phyloP scores from a whole-genome alignment of 2,888 invertebrate species.

The Rotaria sp. region DNA sequence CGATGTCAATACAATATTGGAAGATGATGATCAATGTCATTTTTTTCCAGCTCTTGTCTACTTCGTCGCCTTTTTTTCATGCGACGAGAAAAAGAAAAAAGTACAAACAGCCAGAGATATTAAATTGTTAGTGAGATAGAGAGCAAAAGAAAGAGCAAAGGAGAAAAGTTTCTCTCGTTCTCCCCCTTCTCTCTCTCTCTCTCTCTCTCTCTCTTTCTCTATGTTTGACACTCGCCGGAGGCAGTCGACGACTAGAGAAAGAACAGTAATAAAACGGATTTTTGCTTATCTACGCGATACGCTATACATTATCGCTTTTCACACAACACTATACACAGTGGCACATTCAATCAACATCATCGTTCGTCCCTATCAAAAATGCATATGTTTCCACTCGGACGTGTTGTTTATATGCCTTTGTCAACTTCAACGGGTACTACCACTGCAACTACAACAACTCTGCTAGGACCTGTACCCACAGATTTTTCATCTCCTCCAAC shows the following conservation, averaged over 20 bases:
- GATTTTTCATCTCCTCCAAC: background rate
- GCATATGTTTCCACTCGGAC: slow-evolving; percentile 28
- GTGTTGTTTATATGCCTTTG: slow-evolving; percentile 28
- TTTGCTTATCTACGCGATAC: slow-evolving; percentile 22
- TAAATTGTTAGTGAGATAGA: background rate
- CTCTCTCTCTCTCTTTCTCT: background rate
- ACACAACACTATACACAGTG: background rate
- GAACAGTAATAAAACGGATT: slow-evolving; percentile 19
- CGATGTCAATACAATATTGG: background rate
- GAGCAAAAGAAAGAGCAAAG: background rate
- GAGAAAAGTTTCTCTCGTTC: background rate
- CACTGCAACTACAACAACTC: background rate
- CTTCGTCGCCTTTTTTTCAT: background rate
- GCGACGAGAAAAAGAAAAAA: background rate
- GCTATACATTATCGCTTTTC: slow-evolving; percentile 16
- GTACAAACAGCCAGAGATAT: slow-evolving; percentile 17
- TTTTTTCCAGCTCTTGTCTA: background rate
- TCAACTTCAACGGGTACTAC: background rate
- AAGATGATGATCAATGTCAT: background rate
- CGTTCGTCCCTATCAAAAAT: background rate
- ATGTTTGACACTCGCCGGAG: background rate
- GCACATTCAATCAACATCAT: background rate
- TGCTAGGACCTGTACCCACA: background rate
- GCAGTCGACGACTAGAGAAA: background rate
- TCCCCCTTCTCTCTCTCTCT: background rate